Conservation (phyloP, 2,797 vertebrate genomes). For the Myripristis murdjan region DNA sequence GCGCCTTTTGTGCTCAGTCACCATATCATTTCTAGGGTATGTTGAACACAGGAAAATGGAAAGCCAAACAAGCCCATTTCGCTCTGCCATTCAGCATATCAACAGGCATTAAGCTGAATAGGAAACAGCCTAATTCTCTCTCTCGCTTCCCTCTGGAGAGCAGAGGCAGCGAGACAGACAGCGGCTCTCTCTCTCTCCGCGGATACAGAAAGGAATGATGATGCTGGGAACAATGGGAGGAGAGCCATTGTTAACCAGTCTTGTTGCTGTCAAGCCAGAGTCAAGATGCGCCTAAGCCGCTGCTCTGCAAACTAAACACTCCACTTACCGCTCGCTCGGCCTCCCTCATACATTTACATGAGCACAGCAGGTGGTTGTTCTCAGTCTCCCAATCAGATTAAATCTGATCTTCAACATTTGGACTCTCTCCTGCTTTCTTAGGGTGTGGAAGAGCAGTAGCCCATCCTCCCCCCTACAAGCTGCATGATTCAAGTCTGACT, state of each 20-base stretch:
- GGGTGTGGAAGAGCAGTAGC: neutral
- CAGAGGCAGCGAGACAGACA: conserved; percentile 56
- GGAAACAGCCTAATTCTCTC: conserved; percentile 60
- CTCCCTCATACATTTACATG: conserved; percentile 32
- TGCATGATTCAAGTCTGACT: conserved; percentile 11
- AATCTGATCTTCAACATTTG: conserved; percentile 44
- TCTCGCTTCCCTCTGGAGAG: conserved; percentile 57
- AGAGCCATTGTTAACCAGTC: conserved; percentile 69
- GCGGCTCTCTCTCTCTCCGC: conserved; percentile 51
- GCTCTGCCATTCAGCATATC: conserved; percentile 59
- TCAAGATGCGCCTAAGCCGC: conserved; percentile 43
- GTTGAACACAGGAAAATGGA: conserved; percentile 57
- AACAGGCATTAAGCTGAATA: conserved; percentile 71
- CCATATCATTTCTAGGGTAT: conserved; percentile 63
- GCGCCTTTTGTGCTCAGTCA: conserved; percentile 58
- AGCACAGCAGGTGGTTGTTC: conserved; percentile 53
- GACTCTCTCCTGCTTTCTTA: neutral
- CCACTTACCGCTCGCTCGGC: conserved; percentile 9
- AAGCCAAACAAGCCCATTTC: conserved; percentile 69
- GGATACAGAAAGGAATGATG: conserved; percentile 60
- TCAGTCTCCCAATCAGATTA: conserved; percentile 46
- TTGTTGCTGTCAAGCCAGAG: conserved; percentile 62
- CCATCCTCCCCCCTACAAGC: neutral
- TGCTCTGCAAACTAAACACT: conserved; percentile 45
- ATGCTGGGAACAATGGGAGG: conserved; percentile 63